Percentiles rank a stretch among this genome's conserved stretches.
Evolutionary conservation across 2,888 invertebrate genomes (phyloP).

Genomic region (Trissolcus brochymenae): DNA sequence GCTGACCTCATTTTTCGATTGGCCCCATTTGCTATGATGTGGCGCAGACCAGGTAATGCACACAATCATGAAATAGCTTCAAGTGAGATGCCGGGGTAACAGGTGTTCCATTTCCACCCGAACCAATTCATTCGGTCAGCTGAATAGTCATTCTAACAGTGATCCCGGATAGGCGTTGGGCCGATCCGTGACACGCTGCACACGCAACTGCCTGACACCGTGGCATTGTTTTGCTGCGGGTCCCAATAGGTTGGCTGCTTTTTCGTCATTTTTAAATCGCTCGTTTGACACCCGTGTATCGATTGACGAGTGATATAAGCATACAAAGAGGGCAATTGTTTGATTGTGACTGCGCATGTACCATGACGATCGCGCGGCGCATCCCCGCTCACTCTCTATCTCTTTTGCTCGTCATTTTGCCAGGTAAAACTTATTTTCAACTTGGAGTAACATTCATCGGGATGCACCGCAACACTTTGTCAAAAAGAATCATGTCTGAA

Average conservation of each 20-base stretch:
- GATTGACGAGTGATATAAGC: constrained; percentile 54
- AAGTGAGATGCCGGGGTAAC: constrained; percentile 53
- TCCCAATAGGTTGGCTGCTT: constrained; percentile 23
- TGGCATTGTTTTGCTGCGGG: not conserved
- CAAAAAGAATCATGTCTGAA: too few relatives aligned
- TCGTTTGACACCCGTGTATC: constrained; percentile 52
- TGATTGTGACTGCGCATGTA: constrained; percentile 46
- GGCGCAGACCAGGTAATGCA: constrained; percentile 54
- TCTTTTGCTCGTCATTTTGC: not conserved
- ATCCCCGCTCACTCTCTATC: constrained; percentile 19
- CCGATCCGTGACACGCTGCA: constrained; percentile 5
- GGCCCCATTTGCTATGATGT: constrained; percentile 51
- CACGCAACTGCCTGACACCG: constrained; percentile 8
- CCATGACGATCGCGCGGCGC: constrained; percentile 10
- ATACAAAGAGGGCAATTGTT: constrained; percentile 35
- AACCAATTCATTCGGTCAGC: constrained; percentile 39
- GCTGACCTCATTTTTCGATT: constrained; percentile 57
- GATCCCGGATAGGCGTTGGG: constrained; percentile 13
- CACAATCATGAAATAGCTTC: constrained; percentile 55
- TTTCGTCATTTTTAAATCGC: constrained; percentile 48
- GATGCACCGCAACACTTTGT: too few relatives aligned
- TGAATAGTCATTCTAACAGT: constrained; percentile 26
- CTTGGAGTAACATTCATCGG: constrained; percentile 15
- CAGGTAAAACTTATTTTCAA: constrained; percentile 50
- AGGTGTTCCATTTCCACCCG: constrained; percentile 53